These are phyloP conservation scores for Dermochelys coriacea DNA, from an alignment of 2,797 vertebrate genomes.

Conservation along the genomic window DNA sequence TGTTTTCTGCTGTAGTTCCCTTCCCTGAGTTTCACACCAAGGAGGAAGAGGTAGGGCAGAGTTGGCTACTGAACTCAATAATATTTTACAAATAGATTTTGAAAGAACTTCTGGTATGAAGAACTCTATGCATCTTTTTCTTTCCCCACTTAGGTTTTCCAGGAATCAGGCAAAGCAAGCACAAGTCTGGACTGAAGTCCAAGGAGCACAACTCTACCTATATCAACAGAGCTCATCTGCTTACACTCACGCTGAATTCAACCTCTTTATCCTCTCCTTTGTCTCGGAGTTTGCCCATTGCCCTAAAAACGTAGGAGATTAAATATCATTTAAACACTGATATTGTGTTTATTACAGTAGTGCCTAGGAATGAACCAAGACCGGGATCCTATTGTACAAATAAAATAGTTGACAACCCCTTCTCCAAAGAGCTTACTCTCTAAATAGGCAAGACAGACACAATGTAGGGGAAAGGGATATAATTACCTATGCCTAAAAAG, in stretches of 20 bases:
- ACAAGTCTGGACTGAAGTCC: background rate
- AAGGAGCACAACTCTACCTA: background rate
- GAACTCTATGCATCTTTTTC: background rate
- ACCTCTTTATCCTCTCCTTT: background rate
- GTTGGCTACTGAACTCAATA: background rate
- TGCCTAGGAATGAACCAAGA: background rate
- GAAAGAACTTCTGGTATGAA: background rate
- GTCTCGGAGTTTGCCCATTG: background rate
- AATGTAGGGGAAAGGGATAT: background rate
- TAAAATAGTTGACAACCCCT: background rate
- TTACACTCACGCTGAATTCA: background rate
- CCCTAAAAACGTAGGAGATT: background rate
- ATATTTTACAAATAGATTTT: background rate
- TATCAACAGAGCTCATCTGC: background rate
- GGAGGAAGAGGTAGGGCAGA: background rate
- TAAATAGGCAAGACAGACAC: background rate
- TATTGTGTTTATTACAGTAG: background rate
- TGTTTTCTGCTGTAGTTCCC: background rate
- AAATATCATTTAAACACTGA: background rate
- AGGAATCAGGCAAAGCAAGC: background rate
- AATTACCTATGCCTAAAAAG: background rate
- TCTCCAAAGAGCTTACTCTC: background rate
- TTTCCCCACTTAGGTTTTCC: background rate
- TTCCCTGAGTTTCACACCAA: background rate
- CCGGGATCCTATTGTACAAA: background rate